Conservation (phyloP, 2,797 vertebrate species). For the Thamnophis elegans region DNA sequence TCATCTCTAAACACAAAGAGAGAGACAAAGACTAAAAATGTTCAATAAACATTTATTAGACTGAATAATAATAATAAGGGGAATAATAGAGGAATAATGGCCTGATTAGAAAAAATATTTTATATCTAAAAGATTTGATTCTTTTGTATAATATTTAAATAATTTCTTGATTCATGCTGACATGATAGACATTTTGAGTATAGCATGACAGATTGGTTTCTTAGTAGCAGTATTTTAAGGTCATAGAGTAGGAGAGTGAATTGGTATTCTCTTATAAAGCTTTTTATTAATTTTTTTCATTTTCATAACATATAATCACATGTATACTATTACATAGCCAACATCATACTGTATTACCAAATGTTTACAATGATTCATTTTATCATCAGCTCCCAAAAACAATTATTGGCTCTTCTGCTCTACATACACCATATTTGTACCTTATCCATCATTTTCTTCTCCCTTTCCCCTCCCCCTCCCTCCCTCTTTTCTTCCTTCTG, state of each 20-base stretch:
- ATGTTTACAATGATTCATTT: too few species aligned
- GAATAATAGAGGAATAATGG: conserved; percentile 7
- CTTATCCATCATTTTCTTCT: too few species aligned
- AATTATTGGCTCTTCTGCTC: too few species aligned
- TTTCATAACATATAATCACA: too few species aligned
- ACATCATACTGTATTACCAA: too few species aligned
- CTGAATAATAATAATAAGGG: conserved; percentile 26
- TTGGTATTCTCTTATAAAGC: background rate
- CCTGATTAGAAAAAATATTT: conserved; percentile 4
- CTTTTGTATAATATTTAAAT: background rate
- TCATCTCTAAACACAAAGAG: background rate
- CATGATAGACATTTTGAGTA: background rate
- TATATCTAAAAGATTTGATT: background rate
- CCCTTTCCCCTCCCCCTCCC: too few species aligned
- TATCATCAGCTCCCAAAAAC: too few species aligned
- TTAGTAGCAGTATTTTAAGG: background rate
- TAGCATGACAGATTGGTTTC: background rate
- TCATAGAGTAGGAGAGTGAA: background rate
- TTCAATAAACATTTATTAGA: conserved; percentile 1
- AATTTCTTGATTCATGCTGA: background rate
- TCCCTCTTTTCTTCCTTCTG: too few species aligned
- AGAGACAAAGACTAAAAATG: background rate
- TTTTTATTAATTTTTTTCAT: too few species aligned
- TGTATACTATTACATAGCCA: too few species aligned
- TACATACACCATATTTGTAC: too few species aligned